Conservation (phyloP, 2,888 invertebrate species). For the Agonopterix subpropinquella region DNA sequence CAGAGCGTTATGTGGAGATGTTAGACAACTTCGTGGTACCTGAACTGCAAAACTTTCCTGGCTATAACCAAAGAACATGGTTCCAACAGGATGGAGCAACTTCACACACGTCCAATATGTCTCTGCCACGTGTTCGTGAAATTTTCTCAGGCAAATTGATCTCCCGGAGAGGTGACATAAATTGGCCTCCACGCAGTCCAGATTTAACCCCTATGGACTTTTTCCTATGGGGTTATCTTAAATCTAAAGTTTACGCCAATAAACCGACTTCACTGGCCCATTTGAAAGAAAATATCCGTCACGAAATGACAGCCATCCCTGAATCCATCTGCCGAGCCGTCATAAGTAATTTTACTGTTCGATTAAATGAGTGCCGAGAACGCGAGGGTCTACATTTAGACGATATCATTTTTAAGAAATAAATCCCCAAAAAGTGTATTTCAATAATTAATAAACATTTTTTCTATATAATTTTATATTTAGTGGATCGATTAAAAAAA, state of each 20-base stretch:
- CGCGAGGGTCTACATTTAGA: constrained; percentile 13
- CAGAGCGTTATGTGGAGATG: constrained; percentile 12
- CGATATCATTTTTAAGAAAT: constrained; percentile 2
- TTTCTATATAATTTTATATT: too few species aligned
- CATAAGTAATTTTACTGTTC: constrained; percentile 8
- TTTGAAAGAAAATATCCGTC: constrained; percentile 4
- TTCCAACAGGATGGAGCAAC: constrained; percentile 15
- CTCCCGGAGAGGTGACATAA: constrained; percentile 5
- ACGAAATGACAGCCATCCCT: constrained; percentile 10
- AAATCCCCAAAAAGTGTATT: too few species aligned
- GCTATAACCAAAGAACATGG: constrained; percentile 16
- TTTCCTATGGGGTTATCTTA: constrained; percentile 9
- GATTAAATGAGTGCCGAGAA: constrained; percentile 13
- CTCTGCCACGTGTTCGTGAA: constrained; percentile 1
- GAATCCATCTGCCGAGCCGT: constrained; percentile 9
- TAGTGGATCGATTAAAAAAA: too few species aligned
- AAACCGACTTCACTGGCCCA: not conserved
- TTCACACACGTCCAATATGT: constrained; percentile 9
- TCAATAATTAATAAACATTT: too few species aligned
- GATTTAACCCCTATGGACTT: constrained; percentile 9
- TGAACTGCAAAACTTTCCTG: constrained; percentile 13
- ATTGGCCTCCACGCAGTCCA: constrained; percentile 8
- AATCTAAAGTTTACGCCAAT: constrained; percentile 7
- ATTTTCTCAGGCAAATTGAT: not conserved
- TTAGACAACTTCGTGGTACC: constrained; percentile 10